Evolutionary conservation across 2,113 vertebrate species (phyloP).

Genomic region (Megatriorchis doriae): DNA sequence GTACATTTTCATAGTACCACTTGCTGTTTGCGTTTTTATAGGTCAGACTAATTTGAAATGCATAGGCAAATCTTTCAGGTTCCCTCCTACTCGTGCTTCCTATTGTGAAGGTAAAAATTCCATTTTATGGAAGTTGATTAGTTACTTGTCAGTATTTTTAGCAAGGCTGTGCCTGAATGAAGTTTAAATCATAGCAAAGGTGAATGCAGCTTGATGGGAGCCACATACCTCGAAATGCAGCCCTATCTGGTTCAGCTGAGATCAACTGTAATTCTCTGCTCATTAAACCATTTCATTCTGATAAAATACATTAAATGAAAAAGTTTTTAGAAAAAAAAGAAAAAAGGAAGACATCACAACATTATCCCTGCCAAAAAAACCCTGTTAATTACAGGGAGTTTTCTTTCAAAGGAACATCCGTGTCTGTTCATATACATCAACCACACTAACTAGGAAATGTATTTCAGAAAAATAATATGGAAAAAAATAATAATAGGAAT

Average conservation of each 20-base stretch:
- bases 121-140: conserved; percentile 61
- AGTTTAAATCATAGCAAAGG: conserved; percentile 40
- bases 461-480: background rate
- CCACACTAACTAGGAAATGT: background rate
- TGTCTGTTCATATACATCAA: background rate
- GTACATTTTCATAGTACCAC: background rate
- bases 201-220: conserved; percentile 59
- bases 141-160: conserved; percentile 63
- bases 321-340: background rate
- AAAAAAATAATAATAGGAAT: background rate
- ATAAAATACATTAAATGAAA: conserved; percentile 60
- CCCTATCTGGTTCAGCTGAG: conserved; percentile 37
- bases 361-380: conserved; percentile 24
- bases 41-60: conserved; percentile 65
- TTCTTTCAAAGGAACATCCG: conserved; percentile 19
- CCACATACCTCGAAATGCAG: background rate
- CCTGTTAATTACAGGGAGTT: conserved; percentile 36
- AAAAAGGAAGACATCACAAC: background rate
- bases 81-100: conserved; percentile 37
- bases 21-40: conserved; percentile 51
- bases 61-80: conserved; percentile 56
- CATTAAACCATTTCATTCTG: conserved; percentile 69
- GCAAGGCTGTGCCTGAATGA: conserved; percentile 53
- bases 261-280: conserved; percentile 55
- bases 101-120: conserved; percentile 63